Evolutionary conservation across 2,113 vertebrate genomes (phyloP).

Genomic region (Platysternon megacephalum): DNA sequence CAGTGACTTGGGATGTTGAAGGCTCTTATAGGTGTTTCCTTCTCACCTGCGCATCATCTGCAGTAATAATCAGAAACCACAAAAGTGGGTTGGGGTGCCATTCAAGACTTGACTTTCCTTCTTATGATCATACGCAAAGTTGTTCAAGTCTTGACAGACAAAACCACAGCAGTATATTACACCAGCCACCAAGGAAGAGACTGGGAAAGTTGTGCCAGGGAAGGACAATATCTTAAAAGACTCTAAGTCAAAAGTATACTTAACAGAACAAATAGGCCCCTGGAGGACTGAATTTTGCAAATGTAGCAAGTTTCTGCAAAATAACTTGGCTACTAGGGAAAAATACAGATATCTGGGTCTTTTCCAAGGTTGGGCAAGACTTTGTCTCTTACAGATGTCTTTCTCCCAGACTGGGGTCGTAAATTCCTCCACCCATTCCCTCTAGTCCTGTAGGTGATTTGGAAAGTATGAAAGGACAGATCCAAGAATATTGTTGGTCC

Average conservation of each 20-base stretch:
- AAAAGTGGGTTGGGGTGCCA: accelerated
- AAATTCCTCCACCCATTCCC: neutral
- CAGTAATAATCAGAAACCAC: neutral
- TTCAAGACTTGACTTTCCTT: neutral
- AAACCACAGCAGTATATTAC: neutral
- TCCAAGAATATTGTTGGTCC: accelerated
- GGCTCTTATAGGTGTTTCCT: neutral
- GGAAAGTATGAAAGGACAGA: accelerated
- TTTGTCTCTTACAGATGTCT: neutral
- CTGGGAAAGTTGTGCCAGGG: neutral
- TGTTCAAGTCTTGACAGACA: neutral
- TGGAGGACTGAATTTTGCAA: neutral
- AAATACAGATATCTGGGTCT: neutral
- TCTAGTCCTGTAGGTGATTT: neutral
- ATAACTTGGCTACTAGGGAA: neutral
- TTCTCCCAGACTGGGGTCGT: neutral
- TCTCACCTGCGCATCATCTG: neutral
- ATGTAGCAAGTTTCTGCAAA: neutral
- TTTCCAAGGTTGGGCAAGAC: neutral
- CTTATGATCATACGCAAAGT: neutral
- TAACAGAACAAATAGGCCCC: neutral
- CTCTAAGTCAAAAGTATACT: neutral
- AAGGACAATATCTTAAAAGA: neutral
- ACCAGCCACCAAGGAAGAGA: neutral
- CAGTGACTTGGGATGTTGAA: neutral